These are phyloP conservation scores for Trypoxylus dichotomus DNA, from an alignment of 1,140 invertebrate species.

Conservation along the genomic window DNA sequence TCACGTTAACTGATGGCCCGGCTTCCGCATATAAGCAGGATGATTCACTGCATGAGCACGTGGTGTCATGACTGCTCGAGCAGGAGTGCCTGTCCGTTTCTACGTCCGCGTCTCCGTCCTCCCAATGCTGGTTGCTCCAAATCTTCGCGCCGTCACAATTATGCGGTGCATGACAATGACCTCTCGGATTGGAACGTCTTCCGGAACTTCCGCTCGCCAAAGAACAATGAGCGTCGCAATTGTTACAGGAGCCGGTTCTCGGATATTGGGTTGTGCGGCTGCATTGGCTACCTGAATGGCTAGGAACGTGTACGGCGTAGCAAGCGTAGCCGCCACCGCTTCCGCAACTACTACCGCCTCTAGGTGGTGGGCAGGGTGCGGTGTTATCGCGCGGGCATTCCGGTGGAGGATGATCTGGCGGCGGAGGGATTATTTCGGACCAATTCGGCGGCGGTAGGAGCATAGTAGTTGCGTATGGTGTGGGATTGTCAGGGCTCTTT, in stretches of 20 bases:
- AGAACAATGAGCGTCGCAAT: slow-evolving; percentile 47
- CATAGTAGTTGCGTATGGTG: slow-evolving; percentile 83
- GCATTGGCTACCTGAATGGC: slow-evolving; percentile 35
- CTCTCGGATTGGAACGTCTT: slow-evolving; percentile 39
- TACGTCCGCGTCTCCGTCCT: slow-evolving; percentile 42
- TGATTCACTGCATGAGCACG: slow-evolving; percentile 52
- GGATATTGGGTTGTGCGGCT: slow-evolving; percentile 40
- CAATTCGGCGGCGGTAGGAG: slow-evolving; percentile 67
- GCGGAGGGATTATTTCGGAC: slow-evolving; percentile 77
- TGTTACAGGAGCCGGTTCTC: slow-evolving; percentile 46
- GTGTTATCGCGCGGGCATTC: slow-evolving; percentile 49
- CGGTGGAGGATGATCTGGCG: slow-evolving; percentile 78
- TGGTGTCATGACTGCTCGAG: slow-evolving; percentile 52
- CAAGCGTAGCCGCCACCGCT: slow-evolving; percentile 49
- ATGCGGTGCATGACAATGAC: slow-evolving; percentile 42
- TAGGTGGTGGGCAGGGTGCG: slow-evolving; percentile 45
- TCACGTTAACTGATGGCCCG: slow-evolving; percentile 39
- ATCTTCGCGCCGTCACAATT: slow-evolving; percentile 48
- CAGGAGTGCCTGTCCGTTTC: slow-evolving; percentile 50
- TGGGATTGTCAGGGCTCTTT: slow-evolving; percentile 69
- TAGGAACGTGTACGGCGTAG: slow-evolving; percentile 49
- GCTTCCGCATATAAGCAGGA: slow-evolving; percentile 53
- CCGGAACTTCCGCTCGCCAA: slow-evolving; percentile 46
- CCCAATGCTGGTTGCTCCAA: slow-evolving; percentile 41
- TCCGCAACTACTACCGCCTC: slow-evolving; percentile 48